Evolutionary conservation across 2,113 vertebrate species (phyloP).

Genomic region (Sinosuthora webbiana): DNA sequence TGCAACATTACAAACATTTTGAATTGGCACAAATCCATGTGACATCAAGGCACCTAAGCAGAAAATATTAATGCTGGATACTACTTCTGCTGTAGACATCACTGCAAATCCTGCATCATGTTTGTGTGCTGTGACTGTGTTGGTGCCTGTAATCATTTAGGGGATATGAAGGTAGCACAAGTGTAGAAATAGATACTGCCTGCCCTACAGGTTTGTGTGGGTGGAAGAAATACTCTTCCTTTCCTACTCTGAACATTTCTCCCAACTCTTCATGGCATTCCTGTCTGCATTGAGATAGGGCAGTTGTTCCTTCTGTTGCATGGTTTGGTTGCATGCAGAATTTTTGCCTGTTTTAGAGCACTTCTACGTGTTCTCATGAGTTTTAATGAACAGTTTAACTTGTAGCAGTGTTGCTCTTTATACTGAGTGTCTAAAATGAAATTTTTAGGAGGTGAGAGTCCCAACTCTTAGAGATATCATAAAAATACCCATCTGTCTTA

Average conservation of each 20-base stretch:
- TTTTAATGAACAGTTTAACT: background rate
- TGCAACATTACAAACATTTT: background rate
- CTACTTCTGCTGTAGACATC: background rate
- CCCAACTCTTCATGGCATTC: background rate
- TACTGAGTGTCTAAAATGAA: background rate
- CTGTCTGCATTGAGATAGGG: background rate
- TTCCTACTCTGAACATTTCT: background rate
- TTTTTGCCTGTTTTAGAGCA: background rate
- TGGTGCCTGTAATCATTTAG: background rate
- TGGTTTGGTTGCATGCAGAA: background rate
- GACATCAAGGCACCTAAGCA: background rate
- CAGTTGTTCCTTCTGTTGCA: background rate
- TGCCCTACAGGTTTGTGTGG: background rate
- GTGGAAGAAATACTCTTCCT: background rate
- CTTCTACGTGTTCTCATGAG: background rate
- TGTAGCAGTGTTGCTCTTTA: background rate
- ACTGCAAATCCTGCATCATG: background rate
- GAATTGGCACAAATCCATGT: background rate
- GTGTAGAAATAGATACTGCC: background rate
- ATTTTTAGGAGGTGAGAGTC: background rate
- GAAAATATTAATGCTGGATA: background rate
- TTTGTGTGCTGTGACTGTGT: background rate
- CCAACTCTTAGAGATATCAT: background rate
- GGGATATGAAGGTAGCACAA: background rate
- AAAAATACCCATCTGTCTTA: fast-evolving